Evolutionary conservation across 1,140 invertebrate genomes (phyloP), one percentile per base, ranked within the genome.

Genomic region (Diabrotica virgifera): DNA sequence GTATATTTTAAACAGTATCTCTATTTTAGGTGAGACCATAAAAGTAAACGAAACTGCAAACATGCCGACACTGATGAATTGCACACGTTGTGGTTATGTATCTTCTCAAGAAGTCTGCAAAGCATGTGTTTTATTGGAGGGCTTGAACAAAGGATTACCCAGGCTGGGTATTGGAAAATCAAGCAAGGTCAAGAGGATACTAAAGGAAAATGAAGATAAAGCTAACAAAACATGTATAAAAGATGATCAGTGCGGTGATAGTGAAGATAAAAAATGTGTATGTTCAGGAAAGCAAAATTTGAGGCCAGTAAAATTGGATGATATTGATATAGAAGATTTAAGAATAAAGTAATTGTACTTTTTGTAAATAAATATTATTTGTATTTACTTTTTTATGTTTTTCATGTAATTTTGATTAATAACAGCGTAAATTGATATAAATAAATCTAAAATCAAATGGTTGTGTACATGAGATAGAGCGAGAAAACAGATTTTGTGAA

Each of bases 71-170:
- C 87, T 92, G 76, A 87, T 90, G 73, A 85, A 83, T 62, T 99
- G 97, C 82, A 82, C 80, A 12, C 84, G 90, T 61, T 99, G 97
- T 82, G 91, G 93, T 38, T 98, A 96, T 82, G 92, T 99, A 5
- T 98, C 96, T 4, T 98, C 96, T 73, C 95, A 99, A 80, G 85
- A 89, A 72, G 85, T 98, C 9, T 99, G 97, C 78, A 99, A 99
- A 81, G 97, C 97, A 0, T 99, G 97, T 81, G 86, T 96, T 4
- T 82, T 99, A 57, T 81, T 99, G 5, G 94, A 98, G 84, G 97
- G 97, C 8, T 82, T 99, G 0, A 99, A 98, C 79, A 90, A 91
- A 76, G 97, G 96, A 9, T 77, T 94, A 53, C 95, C 96, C 4
- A 91, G 87, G 77, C 80, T 95, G 52, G 93, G 92, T 4, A 90